These are phyloP conservation scores for Crocidura indochinensis DNA, from an alignment of 2,797 vertebrate genomes.

Conservation along the genomic window DNA sequence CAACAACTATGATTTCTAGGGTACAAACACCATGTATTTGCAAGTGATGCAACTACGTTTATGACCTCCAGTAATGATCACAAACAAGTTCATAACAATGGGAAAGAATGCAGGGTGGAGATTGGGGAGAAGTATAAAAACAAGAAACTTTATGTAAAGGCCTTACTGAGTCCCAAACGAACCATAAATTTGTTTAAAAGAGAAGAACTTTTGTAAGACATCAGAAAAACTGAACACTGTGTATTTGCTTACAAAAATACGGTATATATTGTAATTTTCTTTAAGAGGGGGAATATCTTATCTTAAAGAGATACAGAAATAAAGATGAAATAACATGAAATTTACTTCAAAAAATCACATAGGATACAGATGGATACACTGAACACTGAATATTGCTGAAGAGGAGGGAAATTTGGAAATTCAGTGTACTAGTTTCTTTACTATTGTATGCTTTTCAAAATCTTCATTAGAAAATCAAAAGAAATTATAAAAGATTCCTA, in stretches of 20 bases:
- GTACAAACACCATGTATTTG: too few species aligned
- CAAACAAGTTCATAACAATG: too few species aligned
- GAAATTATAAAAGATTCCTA: slow-evolving; percentile 23
- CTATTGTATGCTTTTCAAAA: slow-evolving; percentile 13
- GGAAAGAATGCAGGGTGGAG: too few species aligned
- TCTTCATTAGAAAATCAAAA: background rate
- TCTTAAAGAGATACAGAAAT: background rate
- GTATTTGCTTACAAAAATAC: background rate
- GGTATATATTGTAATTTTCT: background rate
- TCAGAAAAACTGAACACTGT: slow-evolving; percentile 9
- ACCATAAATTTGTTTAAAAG: background rate
- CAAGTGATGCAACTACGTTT: too few species aligned
- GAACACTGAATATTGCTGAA: background rate
- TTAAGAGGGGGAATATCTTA: background rate
- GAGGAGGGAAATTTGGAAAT: slow-evolving; percentile 36
- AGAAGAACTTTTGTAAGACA: slow-evolving; percentile 41
- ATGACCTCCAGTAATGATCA: too few species aligned
- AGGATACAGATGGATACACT: background rate
- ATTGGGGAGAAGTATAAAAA: background rate
- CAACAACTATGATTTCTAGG: too few species aligned
- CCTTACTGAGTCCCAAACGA: slow-evolving; percentile 12
- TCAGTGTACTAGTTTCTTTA: slow-evolving; percentile 19
- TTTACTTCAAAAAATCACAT: too few species aligned
- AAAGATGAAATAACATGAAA: too few species aligned
- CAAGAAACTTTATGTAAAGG: background rate